A percentile compares a stretch with the other conserved stretches of the same genome.
phyloP scores from a whole-genome alignment of 2,113 vertebrate species.

The Sterrhoptilus dennistouni region DNA sequence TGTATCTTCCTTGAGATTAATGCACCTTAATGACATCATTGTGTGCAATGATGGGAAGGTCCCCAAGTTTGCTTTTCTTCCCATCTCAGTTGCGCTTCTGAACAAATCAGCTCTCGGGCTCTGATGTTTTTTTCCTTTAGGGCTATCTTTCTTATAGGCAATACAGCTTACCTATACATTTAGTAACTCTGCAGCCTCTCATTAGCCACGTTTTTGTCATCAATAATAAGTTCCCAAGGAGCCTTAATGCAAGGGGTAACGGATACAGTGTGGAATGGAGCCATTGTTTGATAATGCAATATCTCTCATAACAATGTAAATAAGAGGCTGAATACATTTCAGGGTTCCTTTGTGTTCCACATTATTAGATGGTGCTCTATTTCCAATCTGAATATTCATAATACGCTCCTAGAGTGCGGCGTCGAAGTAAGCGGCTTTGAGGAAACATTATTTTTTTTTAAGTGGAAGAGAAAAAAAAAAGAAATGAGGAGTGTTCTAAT shows the following conservation, averaged over 20 bases:
- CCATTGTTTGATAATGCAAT: constrained; percentile 33
- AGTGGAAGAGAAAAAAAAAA: constrained; percentile 9
- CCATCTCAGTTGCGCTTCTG: constrained; percentile 30
- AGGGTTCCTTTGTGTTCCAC: constrained; percentile 26
- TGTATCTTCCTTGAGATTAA: constrained; percentile 34
- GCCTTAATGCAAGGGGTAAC: background rate
- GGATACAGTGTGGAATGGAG: background rate
- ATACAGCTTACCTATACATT: constrained; percentile 27
- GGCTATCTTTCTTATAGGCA: constrained; percentile 22
- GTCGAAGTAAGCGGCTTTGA: constrained; percentile 49
- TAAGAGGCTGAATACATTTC: constrained; percentile 22
- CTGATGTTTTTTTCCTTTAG: constrained; percentile 42
- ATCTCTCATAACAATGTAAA: constrained; percentile 52
- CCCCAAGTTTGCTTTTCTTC: constrained; percentile 55
- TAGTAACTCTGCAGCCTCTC: background rate
- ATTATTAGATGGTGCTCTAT: constrained; percentile 30
- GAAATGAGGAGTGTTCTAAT: constrained; percentile 49
- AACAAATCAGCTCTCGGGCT: constrained; percentile 25
- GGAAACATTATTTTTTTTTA: constrained; percentile 46
- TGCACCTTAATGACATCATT: constrained; percentile 45
- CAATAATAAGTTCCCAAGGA: constrained; percentile 57
- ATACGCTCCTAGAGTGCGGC: constrained; percentile 49
- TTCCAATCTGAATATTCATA: constrained; percentile 71
- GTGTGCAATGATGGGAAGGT: background rate
- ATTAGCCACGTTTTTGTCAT: constrained; percentile 56